Conservation (phyloP, 2,113 vertebrate genomes). For the Nannobrachium achirus region DNA sequence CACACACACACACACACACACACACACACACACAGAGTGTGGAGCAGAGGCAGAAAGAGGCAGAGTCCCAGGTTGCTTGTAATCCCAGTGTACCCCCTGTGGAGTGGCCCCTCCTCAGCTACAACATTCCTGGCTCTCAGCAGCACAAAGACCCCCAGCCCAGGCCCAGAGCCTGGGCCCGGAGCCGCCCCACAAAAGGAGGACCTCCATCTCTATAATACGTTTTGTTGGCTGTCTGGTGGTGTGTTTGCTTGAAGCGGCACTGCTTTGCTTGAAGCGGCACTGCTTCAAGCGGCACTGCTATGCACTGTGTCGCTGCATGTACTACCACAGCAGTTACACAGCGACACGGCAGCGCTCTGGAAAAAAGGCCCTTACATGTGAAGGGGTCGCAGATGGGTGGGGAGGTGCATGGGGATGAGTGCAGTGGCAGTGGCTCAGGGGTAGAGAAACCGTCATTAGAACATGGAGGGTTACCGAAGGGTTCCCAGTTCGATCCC, state of each 20-base stretch:
- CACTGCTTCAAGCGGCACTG: too few relatives aligned
- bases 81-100: conserved; percentile 93
- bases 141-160: too few relatives aligned
- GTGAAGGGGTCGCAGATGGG: conserved; percentile 49
- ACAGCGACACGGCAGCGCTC: too few relatives aligned
- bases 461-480: too few relatives aligned
- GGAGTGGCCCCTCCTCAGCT: conserved; percentile 85
- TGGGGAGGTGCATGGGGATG: conserved; percentile 41
- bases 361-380: too few relatives aligned
- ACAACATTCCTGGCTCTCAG: conserved; percentile 94
- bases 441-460: neutral
- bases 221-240: conserved; percentile 64
- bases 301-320: too few relatives aligned
- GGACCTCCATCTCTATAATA: conserved; percentile 80
- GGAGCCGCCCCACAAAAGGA: conserved; percentile 73
- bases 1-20: conserved; percentile 1
- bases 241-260: too few relatives aligned
- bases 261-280: too few relatives aligned
- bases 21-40: conserved; percentile 68
- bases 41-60: conserved; percentile 98
- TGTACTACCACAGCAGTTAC: too few relatives aligned
- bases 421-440: conserved; percentile 1
- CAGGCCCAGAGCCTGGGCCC: conserved; percentile 87
- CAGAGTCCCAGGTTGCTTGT: conserved; percentile 99
- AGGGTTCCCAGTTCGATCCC: too few relatives aligned